phyloP scores from a whole-genome alignment of 2,888 invertebrate species.

The Sericinus montela region DNA sequence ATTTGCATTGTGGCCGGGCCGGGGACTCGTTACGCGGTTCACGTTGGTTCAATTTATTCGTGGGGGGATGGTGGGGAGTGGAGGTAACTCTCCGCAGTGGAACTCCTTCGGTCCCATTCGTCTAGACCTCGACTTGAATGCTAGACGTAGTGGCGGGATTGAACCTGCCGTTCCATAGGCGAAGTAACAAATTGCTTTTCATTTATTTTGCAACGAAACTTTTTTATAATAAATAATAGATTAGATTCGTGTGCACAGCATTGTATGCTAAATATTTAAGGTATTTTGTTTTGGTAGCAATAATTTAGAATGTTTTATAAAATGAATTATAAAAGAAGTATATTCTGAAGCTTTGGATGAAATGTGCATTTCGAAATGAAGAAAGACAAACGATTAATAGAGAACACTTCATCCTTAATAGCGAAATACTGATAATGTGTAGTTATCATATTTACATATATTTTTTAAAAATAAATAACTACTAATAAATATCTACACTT shows the following conservation, averaged over 20 bases:
- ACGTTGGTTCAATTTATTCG: constrained; percentile 18
- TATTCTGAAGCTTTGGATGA: too few relatives aligned
- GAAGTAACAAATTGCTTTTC: constrained; percentile 7
- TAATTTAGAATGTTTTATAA: too few relatives aligned
- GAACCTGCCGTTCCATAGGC: not conserved
- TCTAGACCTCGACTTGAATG: constrained; percentile 7
- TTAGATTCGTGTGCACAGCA: not conserved
- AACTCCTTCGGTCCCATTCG: constrained; percentile 10
- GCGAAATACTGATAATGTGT: too few relatives aligned
- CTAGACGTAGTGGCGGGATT: constrained; percentile 9
- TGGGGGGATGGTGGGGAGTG: too few relatives aligned
- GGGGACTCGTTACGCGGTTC: constrained; percentile 13
- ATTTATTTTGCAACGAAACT: constrained; percentile 5
- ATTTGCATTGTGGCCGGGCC: constrained; percentile 53
- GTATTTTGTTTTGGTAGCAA: too few relatives aligned
- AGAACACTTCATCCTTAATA: too few relatives aligned
- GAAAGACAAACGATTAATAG: too few relatives aligned
- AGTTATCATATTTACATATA: too few relatives aligned
- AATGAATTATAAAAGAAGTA: too few relatives aligned
- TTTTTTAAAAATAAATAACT: too few relatives aligned
- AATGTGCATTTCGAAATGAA: too few relatives aligned
- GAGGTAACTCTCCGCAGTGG: not conserved
- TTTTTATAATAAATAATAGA: not conserved
- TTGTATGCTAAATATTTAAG: not conserved
- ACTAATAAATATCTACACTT: too few relatives aligned